Evolutionary conservation across 2,888 invertebrate genomes (phyloP), one percentile per base, ranked within the genome.

Genomic region (Mongoloraphidia duomilia): DNA sequence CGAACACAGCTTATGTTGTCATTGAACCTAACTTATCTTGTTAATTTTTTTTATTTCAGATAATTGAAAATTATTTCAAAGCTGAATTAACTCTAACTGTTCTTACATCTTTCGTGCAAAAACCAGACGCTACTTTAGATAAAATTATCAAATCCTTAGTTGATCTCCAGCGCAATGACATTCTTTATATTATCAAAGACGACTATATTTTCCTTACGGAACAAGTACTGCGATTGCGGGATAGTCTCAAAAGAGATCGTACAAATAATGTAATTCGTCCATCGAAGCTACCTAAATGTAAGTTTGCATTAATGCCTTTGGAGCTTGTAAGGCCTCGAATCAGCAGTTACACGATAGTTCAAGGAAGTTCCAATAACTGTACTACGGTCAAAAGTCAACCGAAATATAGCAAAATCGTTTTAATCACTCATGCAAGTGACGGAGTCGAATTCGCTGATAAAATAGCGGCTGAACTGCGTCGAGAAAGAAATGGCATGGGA

Each of bases 31-130:
- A 3, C 26, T 26, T 26, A 26, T 26, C 6, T 26, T 6, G 26
- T 26, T 26, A 26, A 26, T 26, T 26, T 26, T 26, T 26, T 6
- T 26, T 6, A 26, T 26, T 49, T 2, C 13, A 52, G 52, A 35
- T 34, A 40, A 49, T 52, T 8, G 49, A 51, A 37, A 36, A 50
- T 12, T 52, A 49, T 42, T 47, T 53, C 0, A 44, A 49, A 9
- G 42, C 49, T 34, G 48, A 55, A 52, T 52, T 52, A 14, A 44
- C 53, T n/a, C 49, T 34, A 34, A 44, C 44, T 5, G 47, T 50
- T n/a, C 36, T 55, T 36, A 44, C 52, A 26, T 49, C 54, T 11
- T 55, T 53, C 42, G 49, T 49, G 11, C 52, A 54, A 53, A 43
- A 46, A 12, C 46, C 50, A 5, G 38, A 52, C 13, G 46, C 52